These are phyloP conservation scores for Sphecodes monilicornis DNA, from an alignment of 2,888 invertebrate genomes.

Conservation along the genomic window DNA sequence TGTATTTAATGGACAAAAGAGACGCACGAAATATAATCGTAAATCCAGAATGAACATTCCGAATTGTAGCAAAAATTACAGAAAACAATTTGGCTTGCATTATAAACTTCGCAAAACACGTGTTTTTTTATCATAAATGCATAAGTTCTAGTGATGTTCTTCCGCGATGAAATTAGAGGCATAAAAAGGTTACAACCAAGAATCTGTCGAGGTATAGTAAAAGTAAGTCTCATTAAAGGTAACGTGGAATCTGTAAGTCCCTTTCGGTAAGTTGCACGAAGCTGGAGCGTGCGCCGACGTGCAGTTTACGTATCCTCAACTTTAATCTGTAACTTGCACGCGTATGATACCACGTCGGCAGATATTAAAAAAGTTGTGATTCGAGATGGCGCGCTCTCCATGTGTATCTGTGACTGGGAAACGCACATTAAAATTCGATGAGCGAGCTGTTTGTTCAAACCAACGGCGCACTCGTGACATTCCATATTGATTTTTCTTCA, in stretches of 20 bases:
- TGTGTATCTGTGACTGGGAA: slow-evolving; percentile 35
- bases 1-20: not conserved
- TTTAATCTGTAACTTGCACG: slow-evolving; percentile 38
- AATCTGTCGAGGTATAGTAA: not conserved
- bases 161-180: not conserved
- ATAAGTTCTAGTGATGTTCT: not conserved
- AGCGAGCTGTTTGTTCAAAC: slow-evolving; percentile 27
- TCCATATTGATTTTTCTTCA: slow-evolving; percentile 43
- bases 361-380: slow-evolving; percentile 62
- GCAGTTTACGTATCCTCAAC: slow-evolving; percentile 35
- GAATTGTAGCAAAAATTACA: not conserved
- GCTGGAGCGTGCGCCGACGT: not conserved
- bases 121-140: not conserved
- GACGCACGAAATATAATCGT: not conserved
- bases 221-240: not conserved
- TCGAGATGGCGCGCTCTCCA: slow-evolving; percentile 22
- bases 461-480: slow-evolving; percentile 15
- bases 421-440: slow-evolving; percentile 65
- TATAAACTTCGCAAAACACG: not conserved
- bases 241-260: not conserved
- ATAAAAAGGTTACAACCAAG: not conserved
- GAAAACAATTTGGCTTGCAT: not conserved
- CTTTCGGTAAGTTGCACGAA: not conserved
- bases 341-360: not conserved
- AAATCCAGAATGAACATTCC: not conserved